These are phyloP conservation scores for Leptocoma aspasia DNA, from an alignment of 2,113 vertebrate genomes.

Conservation along the genomic window DNA sequence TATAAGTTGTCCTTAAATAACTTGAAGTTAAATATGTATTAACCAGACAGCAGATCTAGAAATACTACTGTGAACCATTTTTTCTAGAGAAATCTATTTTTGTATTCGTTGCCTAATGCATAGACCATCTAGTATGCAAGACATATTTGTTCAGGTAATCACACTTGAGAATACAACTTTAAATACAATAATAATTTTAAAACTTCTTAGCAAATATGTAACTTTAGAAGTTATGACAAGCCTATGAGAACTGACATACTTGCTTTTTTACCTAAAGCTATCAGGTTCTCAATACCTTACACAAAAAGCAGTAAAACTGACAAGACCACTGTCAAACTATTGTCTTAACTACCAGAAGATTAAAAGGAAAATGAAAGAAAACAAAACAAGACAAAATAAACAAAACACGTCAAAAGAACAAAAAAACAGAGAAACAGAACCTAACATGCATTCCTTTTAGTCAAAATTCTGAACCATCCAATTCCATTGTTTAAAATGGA, in stretches of 20 bases:
- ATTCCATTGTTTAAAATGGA: neutral
- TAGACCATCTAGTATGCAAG: neutral
- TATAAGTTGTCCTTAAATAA: neutral
- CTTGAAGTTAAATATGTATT: neutral
- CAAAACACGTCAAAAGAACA: neutral
- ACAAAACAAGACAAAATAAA: no score
- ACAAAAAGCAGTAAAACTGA: neutral
- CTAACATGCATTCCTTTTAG: neutral
- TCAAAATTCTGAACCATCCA: neutral
- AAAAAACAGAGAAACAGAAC: neutral
- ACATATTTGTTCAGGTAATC: neutral
- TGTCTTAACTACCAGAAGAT: neutral
- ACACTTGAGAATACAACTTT: neutral
- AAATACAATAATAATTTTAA: neutral
- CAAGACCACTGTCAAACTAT: neutral
- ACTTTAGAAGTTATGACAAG: neutral
- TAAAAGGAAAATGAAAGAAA: neutral
- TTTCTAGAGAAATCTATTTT: neutral
- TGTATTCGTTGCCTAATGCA: neutral
- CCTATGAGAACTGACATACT: neutral
- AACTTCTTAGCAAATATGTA: neutral
- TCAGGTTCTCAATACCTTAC: neutral
- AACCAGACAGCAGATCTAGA: neutral
- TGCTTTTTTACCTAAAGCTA: neutral
- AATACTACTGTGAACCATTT: neutral